phyloP scores from a whole-genome alignment of 2,797 vertebrate genomes.

The Mergus octosetaceus region DNA sequence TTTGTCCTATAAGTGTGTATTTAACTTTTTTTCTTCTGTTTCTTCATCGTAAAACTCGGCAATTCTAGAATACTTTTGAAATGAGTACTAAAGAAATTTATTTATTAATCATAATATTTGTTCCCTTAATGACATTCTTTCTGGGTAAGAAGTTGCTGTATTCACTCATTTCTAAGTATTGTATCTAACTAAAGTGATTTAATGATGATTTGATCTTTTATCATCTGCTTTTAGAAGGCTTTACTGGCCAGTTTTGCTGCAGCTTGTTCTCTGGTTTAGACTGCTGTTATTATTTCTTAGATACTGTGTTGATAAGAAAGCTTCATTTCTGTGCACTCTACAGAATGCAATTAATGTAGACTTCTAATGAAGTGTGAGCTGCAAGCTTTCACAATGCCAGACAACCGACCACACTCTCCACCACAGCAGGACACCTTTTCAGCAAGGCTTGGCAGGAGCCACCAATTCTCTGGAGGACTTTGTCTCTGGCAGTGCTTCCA shows the following conservation, averaged over 20 bases:
- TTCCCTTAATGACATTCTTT: not conserved
- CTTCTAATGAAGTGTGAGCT: not conserved
- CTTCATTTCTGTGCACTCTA: not conserved
- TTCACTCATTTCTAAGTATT: conserved; percentile 16
- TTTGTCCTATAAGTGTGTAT: not conserved
- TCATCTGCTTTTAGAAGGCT: not conserved
- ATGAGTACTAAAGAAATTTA: not conserved
- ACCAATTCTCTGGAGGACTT: not conserved
- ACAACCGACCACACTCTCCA: not conserved
- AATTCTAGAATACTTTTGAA: not conserved
- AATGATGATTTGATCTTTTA: conserved; percentile 2
- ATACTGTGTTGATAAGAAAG: not conserved
- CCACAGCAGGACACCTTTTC: not conserved
- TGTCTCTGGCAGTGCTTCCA: not conserved
- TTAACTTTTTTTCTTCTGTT: not conserved
- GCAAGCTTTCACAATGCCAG: not conserved
- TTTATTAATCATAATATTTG: conserved; percentile 10
- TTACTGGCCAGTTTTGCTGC: not conserved
- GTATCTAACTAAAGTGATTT: not conserved
- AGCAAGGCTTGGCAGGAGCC: not conserved
- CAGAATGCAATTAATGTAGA: not conserved
- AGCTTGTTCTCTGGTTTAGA: not conserved
- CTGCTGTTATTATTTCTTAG: not conserved
- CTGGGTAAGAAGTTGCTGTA: not conserved
- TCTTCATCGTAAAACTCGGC: not conserved